These are phyloP conservation scores for Hydropsyche tenuis DNA, from an alignment of 1,140 invertebrate genomes.

Conservation along the genomic window DNA sequence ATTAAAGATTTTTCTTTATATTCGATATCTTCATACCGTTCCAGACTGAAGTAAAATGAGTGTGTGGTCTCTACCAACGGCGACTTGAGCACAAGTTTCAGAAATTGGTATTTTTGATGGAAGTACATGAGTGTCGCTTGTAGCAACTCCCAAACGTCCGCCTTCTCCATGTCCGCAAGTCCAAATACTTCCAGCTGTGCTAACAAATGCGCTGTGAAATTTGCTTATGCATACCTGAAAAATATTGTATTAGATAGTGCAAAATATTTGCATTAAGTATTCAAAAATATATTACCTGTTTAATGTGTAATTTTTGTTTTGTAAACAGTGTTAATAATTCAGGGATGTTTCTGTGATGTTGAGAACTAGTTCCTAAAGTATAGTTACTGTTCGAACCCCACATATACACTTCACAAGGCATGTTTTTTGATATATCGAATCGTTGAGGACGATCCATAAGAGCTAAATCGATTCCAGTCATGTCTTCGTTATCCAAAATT, in stretches of 20 bases:
- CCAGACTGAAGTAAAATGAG: slow-evolving; percentile 68
- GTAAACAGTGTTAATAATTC: slow-evolving; percentile 59
- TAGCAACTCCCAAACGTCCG: slow-evolving; percentile 69
- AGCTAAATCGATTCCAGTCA: slow-evolving; percentile 58
- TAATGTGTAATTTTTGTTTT: slow-evolving; percentile 55
- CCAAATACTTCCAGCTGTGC: slow-evolving; percentile 65
- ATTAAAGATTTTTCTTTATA: slow-evolving; percentile 22
- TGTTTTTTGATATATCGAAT: slow-evolving; percentile 28
- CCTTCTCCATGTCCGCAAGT: slow-evolving; percentile 80
- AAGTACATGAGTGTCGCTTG: slow-evolving; percentile 50
- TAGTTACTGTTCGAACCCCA: slow-evolving; percentile 81
- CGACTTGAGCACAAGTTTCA: slow-evolving; percentile 55
- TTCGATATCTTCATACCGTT: slow-evolving; percentile 51
- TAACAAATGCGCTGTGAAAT: slow-evolving; percentile 75
- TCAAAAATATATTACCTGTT: slow-evolving; percentile 54
- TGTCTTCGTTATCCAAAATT: slow-evolving; percentile 61
- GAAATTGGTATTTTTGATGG: slow-evolving; percentile 51
- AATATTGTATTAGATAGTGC: slow-evolving; percentile 32
- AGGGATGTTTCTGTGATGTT: slow-evolving; percentile 55
- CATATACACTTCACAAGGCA: slow-evolving; percentile 66
- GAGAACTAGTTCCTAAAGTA: slow-evolving; percentile 67
- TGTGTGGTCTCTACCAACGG: slow-evolving; percentile 70
- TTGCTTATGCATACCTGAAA: slow-evolving; percentile 69
- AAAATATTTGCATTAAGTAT: slow-evolving; percentile 5
- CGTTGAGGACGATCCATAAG: slow-evolving; percentile 55